Evolutionary conservation across 2,888 invertebrate genomes (phyloP).

Genomic region (Gisinianus flammeolus): DNA sequence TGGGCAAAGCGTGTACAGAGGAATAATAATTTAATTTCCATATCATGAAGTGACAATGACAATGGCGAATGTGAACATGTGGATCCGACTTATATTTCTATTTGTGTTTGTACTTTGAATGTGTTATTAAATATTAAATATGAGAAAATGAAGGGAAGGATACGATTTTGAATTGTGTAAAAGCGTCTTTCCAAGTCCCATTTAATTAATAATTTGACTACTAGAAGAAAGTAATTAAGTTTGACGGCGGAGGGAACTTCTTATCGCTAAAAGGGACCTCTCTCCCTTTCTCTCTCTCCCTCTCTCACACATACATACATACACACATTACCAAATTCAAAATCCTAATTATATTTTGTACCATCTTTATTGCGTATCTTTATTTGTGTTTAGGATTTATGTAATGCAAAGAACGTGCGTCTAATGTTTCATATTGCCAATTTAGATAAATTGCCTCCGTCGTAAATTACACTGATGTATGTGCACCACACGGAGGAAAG

Average conservation of each 20-base stretch:
- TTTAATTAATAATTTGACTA: conserved; percentile 25
- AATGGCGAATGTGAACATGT: no score
- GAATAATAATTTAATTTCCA: no score
- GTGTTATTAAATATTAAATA: no score
- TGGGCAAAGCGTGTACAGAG: no score
- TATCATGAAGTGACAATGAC: no score
- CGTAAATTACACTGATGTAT: conserved; percentile 22
- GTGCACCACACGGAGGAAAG: not conserved
- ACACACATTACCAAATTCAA: no score
- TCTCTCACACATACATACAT: not conserved
- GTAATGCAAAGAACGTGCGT: not conserved
- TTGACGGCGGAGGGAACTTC: conserved; percentile 2
- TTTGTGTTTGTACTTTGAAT: no score
- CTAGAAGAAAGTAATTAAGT: conserved; percentile 32
- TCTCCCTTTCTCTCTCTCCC: not conserved
- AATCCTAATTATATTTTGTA: conserved; percentile 20
- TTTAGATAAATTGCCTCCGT: conserved; percentile 25
- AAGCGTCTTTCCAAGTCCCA: not conserved
- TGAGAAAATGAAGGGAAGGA: not conserved
- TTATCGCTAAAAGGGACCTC: not conserved
- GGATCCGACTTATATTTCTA: no score
- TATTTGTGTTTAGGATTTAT: conserved; percentile 21
- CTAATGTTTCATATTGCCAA: conserved; percentile 22
- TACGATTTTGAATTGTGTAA: not conserved
- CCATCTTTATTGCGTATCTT: conserved; percentile 30